Percentiles rank a stretch among this genome's conserved stretches.
Conservation (phyloP, 2,113 vertebrate genomes). For the Bolborhynchus lineola region DNA sequence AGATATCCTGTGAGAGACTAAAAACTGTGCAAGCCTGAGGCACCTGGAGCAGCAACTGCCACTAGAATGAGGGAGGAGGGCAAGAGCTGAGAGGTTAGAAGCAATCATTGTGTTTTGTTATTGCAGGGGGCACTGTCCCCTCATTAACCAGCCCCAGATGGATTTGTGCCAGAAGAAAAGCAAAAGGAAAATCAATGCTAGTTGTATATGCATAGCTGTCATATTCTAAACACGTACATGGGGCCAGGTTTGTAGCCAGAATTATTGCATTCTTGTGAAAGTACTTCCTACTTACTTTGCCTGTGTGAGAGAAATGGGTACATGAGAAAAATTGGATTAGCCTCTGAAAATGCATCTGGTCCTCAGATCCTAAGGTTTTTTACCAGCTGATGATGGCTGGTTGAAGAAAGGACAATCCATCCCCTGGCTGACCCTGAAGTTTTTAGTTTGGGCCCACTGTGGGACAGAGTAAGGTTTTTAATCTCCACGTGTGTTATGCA, state of each 20-base stretch:
- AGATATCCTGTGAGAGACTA: not conserved
- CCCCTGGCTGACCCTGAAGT: not conserved
- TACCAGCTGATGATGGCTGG: not conserved
- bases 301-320: not conserved
- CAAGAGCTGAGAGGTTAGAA: not conserved
- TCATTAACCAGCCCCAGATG: not conserved
- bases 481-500: accelerated
- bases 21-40: not conserved
- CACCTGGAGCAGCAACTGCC: not conserved
- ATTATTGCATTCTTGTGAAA: not conserved
- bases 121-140: not conserved
- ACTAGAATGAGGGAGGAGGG: not conserved
- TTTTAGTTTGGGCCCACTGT: not conserved
- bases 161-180: not conserved
- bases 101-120: not conserved
- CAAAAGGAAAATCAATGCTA: not conserved
- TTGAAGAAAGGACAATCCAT: not conserved
- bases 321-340: not conserved
- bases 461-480: not conserved
- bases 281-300: not conserved
- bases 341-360: not conserved
- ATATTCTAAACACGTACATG: not conserved
- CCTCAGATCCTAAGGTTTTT: not conserved
- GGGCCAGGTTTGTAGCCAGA: not conserved
- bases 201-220: accelerated